A percentile compares a stretch with the other conserved stretches of the same genome.
Evolutionary conservation across 1,140 invertebrate species (phyloP).

Genomic region (Panagrolaimus sp.): DNA sequence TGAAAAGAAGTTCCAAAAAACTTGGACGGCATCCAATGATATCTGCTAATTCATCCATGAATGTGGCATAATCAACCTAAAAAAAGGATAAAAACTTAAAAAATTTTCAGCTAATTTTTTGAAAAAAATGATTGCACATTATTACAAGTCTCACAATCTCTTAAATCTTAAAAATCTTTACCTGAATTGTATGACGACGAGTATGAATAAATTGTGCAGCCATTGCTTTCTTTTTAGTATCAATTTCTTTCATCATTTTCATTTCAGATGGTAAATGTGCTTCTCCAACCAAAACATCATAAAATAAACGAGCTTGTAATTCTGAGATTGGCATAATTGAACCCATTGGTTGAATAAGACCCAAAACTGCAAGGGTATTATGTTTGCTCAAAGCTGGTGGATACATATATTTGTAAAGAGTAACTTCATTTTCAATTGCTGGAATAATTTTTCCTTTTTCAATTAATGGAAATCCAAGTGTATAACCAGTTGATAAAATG

Average conservation of each 20-base stretch:
- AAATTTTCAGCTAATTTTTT: slow-evolving; percentile 12
- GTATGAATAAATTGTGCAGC: slow-evolving; percentile 19
- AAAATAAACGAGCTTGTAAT: slow-evolving; percentile 62
- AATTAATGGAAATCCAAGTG: slow-evolving; percentile 35
- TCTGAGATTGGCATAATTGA: slow-evolving; percentile 63
- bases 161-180: background rate
- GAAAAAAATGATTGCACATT: background rate
- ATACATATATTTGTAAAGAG: slow-evolving; percentile 61
- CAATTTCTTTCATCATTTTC: slow-evolving; percentile 40
- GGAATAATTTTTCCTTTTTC: slow-evolving; percentile 38
- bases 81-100: too few species aligned
- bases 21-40: slow-evolving; percentile 19
- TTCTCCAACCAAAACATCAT: slow-evolving; percentile 31
- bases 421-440: slow-evolving; percentile 58
- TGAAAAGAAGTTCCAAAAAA: slow-evolving; percentile 19
- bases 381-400: slow-evolving; percentile 58
- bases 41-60: slow-evolving; percentile 18
- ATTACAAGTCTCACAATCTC: background rate
- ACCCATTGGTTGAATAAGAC: slow-evolving; percentile 62
- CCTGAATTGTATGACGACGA: slow-evolving; percentile 32
- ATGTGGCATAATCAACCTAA: slow-evolving; percentile 21
- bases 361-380: slow-evolving; percentile 62
- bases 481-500: slow-evolving; percentile 38
- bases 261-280: slow-evolving; percentile 25
- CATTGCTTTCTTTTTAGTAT: slow-evolving; percentile 10